These are phyloP conservation scores for Poeciliopsis prolifica DNA, from an alignment of 2,113 vertebrate species.

Conservation along the genomic window DNA sequence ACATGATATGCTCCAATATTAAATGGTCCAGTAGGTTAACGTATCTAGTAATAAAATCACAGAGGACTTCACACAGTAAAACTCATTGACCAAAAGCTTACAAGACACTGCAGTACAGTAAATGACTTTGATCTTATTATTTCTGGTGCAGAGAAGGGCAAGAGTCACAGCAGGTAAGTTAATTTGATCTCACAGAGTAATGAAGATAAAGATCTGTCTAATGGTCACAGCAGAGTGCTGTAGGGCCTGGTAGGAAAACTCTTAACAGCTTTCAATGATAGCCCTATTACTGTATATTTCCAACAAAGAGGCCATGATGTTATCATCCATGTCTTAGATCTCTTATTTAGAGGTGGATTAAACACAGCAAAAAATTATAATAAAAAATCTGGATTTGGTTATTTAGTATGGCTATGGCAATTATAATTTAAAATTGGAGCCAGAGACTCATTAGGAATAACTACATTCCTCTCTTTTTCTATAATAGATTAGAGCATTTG, in stretches of 20 bases:
- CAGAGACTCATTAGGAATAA: constrained; percentile 34
- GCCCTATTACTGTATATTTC: constrained; percentile 54
- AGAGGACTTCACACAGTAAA: constrained; percentile 10
- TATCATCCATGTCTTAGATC: constrained; percentile 27
- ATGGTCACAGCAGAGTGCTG: constrained; percentile 54
- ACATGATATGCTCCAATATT: constrained; percentile 10
- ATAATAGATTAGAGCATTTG: constrained; percentile 58
- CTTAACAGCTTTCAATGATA: constrained; percentile 46
- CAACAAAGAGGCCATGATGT: constrained; percentile 36
- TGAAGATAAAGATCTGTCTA: constrained; percentile 63
- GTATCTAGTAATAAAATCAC: constrained; percentile 27
- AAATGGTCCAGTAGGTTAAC: constrained; percentile 25
- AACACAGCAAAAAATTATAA: constrained; percentile 15
- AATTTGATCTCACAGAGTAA: constrained; percentile 66
- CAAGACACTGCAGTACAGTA: constrained; percentile 29
- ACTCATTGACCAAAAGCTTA: constrained; percentile 37
- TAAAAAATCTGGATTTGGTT: constrained; percentile 33
- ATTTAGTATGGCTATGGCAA: constrained; percentile 1
- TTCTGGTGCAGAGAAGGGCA: constrained; percentile 39
- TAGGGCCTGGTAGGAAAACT: constrained; percentile 35
- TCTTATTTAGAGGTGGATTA: constrained; percentile 38
- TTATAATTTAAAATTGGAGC: constrained; percentile 26
- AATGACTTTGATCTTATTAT: constrained; percentile 62
- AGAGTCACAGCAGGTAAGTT: constrained; percentile 61
- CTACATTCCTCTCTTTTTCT: constrained; percentile 58